Conservation (phyloP, 30 jellyfish, hydroid and myxozoan genomes). For the Pelagia noctiluca region DNA sequence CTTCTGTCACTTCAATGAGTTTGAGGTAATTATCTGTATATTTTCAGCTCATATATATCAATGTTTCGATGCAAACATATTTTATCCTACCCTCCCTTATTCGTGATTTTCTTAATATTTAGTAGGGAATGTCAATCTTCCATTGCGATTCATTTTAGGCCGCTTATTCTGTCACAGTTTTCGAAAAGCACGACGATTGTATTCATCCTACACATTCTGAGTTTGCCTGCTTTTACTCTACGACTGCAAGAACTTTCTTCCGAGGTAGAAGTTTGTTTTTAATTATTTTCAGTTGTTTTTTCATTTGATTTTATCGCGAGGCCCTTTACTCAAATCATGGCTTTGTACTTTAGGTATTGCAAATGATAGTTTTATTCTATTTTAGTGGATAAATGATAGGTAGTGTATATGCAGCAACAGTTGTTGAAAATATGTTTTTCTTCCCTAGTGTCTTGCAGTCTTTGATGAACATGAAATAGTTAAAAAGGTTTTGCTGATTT, state of each 20-base stretch:
- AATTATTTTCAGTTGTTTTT: background rate
- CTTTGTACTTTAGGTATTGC: too few relatives aligned
- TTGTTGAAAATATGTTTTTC: too few relatives aligned
- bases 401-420: too few relatives aligned
- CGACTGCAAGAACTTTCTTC: conserved; percentile 50
- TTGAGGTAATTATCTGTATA: too few relatives aligned
- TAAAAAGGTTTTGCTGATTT: conserved; percentile 23
- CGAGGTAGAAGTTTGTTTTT: conserved; percentile 57
- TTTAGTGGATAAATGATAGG: too few relatives aligned
- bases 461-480: conserved; percentile 36
- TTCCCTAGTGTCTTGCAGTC: conserved; percentile 56
- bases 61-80: too few relatives aligned
- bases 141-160: conserved; percentile 30
- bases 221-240: conserved; percentile 75
- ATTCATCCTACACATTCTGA: conserved; percentile 47
- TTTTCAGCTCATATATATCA: too few relatives aligned
- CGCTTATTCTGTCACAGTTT: conserved; percentile 48
- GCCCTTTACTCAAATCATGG: too few relatives aligned
- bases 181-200: conserved; percentile 59
- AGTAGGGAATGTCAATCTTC: background rate
- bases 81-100: too few relatives aligned
- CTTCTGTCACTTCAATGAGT: conserved; percentile 76
- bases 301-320: too few relatives aligned
- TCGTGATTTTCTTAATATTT: too few relatives aligned
- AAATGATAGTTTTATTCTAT: too few relatives aligned